Base-by-base conservation (phyloP, 2,888 invertebrate genomes). In the Clistopyga incitator region DNA sequence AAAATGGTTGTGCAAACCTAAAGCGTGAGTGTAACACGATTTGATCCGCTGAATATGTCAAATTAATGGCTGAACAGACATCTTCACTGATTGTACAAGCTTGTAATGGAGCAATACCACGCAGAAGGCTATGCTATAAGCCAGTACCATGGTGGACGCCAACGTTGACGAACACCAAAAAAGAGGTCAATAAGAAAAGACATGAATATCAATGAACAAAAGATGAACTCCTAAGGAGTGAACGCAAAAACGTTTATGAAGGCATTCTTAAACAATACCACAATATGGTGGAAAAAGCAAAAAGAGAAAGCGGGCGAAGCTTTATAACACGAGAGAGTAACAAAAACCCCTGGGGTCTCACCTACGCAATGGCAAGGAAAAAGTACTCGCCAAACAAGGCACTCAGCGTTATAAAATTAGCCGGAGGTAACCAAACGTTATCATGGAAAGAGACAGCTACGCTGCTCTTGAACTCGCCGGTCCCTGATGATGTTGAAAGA, bases 331-430 rank as follows among this genome's bases (percentile, higher is more conserved):
- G 11, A 0, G 47, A 45, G 6, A 47, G 67, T 2, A 67, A 67
- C 18, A 15, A 25, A 15, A 47, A 67, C 0, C 52, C 54, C 81
- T 2, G 84, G 80, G 25, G 52, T 2, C 20, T 20, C 0, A 4
- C 18, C 1, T 65, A 65, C 20, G 45, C 34, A n/a, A n/a, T 70
- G 0, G n/a, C 52, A 6, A 70, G 13, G 6, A 70, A 18, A 25
- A 70, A 70, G 8, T 67, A 67, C 15, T 15, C 47, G 6, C 1
- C 65, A 2, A 47, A 13, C 23, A 20, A 23, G 15, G 70, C 34
- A 2, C 29, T 70, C 3, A 54, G 38, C 13, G 20, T 20, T 1
- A 70, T 70, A n/a, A 3, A 20, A 8, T 0, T 13, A 10, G 18
- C n/a, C n/a, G n/a, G n/a, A 11, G 3, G 54, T 38, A 20, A 52